A percentile compares a stretch with the other conserved stretches of the same genome.
Conservation (phyloP, 2,797 vertebrate species). For the Cyprinella venusta region DNA sequence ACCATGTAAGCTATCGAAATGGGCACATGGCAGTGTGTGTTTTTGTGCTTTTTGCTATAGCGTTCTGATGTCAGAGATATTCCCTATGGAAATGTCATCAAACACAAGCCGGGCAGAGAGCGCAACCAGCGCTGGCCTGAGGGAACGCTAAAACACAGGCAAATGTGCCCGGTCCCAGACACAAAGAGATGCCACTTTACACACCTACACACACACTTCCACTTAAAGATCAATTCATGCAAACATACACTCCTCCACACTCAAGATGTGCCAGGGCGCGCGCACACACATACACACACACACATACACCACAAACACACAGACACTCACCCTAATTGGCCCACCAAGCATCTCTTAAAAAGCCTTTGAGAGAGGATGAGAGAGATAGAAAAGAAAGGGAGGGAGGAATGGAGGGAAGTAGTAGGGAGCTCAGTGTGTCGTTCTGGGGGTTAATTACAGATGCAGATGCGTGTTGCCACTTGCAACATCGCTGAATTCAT, state of each 20-base stretch:
- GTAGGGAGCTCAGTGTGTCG: slow-evolving; percentile 68
- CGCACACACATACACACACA: slow-evolving; percentile 21
- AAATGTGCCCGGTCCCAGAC: slow-evolving; percentile 77
- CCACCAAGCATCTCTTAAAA: slow-evolving; percentile 83
- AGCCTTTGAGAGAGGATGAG: slow-evolving; percentile 79
- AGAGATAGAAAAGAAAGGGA: slow-evolving; percentile 64
- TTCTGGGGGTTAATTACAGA: slow-evolving; percentile 85
- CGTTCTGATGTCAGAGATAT: slow-evolving; percentile 46
- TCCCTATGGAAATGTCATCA: slow-evolving; percentile 56
- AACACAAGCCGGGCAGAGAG: slow-evolving; percentile 61
- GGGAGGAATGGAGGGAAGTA: slow-evolving; percentile 66
- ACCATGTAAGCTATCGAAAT: neutral
- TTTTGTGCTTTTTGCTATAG: slow-evolving; percentile 40
- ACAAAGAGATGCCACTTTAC: slow-evolving; percentile 77
- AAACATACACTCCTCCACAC: slow-evolving; percentile 56
- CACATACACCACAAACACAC: slow-evolving; percentile 47
- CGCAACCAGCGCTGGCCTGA: slow-evolving; percentile 72
- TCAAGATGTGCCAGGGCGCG: slow-evolving; percentile 50
- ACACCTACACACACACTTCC: slow-evolving; percentile 55
- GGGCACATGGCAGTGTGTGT: slow-evolving; percentile 20
- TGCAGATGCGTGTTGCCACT: slow-evolving; percentile 86
- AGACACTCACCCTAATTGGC: slow-evolving; percentile 82
- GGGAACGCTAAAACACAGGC: slow-evolving; percentile 77
- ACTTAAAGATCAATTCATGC: slow-evolving; percentile 54
- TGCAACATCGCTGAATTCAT: slow-evolving; percentile 86